Evolutionary conservation across 2,888 invertebrate genomes (phyloP), one percentile per base, ranked within the genome.

Genomic region (Adela reaumurella): DNA sequence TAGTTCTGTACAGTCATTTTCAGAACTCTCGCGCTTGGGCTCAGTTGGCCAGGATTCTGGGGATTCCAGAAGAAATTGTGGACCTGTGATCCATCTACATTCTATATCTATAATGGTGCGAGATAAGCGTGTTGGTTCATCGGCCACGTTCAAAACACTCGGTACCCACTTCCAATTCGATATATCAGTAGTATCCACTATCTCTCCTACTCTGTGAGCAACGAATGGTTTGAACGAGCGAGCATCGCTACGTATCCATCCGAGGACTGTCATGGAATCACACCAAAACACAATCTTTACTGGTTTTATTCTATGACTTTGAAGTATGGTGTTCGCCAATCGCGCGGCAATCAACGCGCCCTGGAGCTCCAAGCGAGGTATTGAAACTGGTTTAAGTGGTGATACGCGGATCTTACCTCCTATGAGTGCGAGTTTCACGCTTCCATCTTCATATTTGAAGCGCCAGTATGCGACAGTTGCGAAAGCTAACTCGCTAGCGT

Each of bases 161-260:
- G 56, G 53, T 1, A 57, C 47, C 57, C 57, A 58, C 19, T 35
- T 19, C 47, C 48, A 48, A 6, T 45, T 20, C 8, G 14, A 16
- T n/a, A 17, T 29, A 46, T 48, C 54, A n/a, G 57, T 57, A 3
- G 53, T 44, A 17, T 56, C 56, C 42, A 49, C 48, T 17, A 58
- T 57, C 43, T 57, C 57, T 2, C 55, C 55, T 4, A 58, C 43
- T 14, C 57, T 48, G 46, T 56, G 50, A 2, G 53, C 50, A 3
- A 55, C 53, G 28, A 53, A 57, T 0, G 52, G 46, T 42, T 1
- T 53, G 18, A 29, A 48, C 3, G 44, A 17, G 6, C 44, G 43
- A 18, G 47, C 43, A 17, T 43, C 43, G 19, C 17, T 43, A 11
- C 43, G 43, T 18, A 56, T 2, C 29, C 43, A 43, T 18, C 43